Evolutionary conservation across 2,888 invertebrate genomes (phyloP).

Genomic region (Ennomos fuscantarius): DNA sequence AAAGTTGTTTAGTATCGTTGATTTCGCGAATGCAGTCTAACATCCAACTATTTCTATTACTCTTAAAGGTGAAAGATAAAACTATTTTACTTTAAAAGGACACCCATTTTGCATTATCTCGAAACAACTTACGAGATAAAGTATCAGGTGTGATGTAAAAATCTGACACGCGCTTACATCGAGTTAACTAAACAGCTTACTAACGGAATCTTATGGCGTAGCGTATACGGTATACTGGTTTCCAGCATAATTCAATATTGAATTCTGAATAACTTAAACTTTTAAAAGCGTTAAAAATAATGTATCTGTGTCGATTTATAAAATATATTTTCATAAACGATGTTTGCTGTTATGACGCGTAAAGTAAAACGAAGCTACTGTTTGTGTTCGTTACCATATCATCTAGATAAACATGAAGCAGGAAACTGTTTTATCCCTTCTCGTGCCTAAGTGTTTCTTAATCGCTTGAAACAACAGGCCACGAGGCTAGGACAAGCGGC

Average conservation of each 20-base stretch:
- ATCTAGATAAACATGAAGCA: slow-evolving; percentile 21
- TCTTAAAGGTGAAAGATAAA: slow-evolving; percentile 59
- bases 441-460: not conserved
- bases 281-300: not conserved
- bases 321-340: not conserved
- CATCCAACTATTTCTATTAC: slow-evolving; percentile 55
- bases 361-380: slow-evolving; percentile 1
- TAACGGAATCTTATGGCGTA: slow-evolving; percentile 8
- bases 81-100: slow-evolving; percentile 44
- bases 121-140: slow-evolving; percentile 21
- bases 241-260: slow-evolving; percentile 25
- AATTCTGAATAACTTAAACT: slow-evolving; percentile 5
- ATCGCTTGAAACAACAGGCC: not conserved
- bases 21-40: slow-evolving; percentile 35
- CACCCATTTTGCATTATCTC: slow-evolving; percentile 27
- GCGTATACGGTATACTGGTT: slow-evolving; percentile 16
- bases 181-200: slow-evolving; percentile 5
- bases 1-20: slow-evolving; percentile 13
- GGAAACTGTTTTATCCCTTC: slow-evolving; percentile 12
- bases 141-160: slow-evolving; percentile 19
- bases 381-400: slow-evolving; percentile 7
- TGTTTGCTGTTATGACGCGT: slow-evolving; percentile 1
- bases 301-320: not conserved
- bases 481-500: slow-evolving; percentile 30
- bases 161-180: slow-evolving; percentile 7